Conservation (phyloP, 2,888 invertebrate genomes). For the Nebria brevicollis region DNA sequence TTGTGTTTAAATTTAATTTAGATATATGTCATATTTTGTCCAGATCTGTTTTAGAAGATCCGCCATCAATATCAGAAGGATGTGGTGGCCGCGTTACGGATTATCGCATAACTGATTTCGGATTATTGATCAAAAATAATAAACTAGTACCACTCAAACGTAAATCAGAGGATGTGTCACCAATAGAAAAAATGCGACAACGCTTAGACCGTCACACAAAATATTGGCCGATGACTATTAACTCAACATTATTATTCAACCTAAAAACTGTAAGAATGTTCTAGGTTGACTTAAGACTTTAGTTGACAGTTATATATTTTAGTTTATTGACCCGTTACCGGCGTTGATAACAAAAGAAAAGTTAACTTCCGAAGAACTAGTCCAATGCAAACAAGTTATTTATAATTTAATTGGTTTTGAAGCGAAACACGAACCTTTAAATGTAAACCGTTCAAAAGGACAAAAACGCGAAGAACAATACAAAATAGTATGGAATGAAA, state of each 20-base stretch:
- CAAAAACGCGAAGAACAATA: constrained; percentile 88
- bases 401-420: constrained; percentile 84
- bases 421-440: constrained; percentile 82
- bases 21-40: constrained; percentile 27
- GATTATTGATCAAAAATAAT: constrained; percentile 86
- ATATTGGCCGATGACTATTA: constrained; percentile 90
- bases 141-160: constrained; percentile 77
- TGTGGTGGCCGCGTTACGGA: constrained; percentile 94
- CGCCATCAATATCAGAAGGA: constrained; percentile 94
- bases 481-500: constrained; percentile 87
- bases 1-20: background rate
- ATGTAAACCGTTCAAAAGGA: constrained; percentile 70
- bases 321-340: constrained; percentile 85
- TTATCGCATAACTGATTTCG: constrained; percentile 88
- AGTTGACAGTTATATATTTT: constrained; percentile 49
- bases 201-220: constrained; percentile 82
- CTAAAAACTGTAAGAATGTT: constrained; percentile 71
- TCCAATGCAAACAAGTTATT: constrained; percentile 87
- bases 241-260: constrained; percentile 88
- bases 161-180: constrained; percentile 63
- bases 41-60: constrained; percentile 90
- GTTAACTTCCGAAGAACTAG: constrained; percentile 85
- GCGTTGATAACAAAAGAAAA: constrained; percentile 83
- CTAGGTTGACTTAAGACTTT: background rate
- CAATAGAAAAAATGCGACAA: constrained; percentile 73